Evolutionary conservation across 2,888 invertebrate genomes (phyloP), one percentile per base, ranked within the genome.

Genomic region (Caenorhabditis macrosperma): DNA sequence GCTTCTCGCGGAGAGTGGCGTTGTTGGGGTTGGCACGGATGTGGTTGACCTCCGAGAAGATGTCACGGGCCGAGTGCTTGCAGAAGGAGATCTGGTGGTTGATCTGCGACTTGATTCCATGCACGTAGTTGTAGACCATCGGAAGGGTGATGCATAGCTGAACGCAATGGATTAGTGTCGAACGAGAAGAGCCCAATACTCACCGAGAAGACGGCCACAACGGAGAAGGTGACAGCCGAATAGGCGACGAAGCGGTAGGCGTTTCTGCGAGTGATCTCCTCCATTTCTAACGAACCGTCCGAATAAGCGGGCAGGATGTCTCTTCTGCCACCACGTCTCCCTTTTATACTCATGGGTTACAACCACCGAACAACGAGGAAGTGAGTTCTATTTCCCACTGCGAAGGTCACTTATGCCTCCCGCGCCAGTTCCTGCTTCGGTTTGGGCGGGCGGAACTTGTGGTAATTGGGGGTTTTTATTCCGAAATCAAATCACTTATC

Each of bases 11-110:
- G n/a, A 71, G 52, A 67, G 85, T 81, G 17, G 69, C 67, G 46
- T 81, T 81, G 22, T 69, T 64, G 50, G 84, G 83, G 12, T 75
- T 68, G 35, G 74, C 61, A 68, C 83, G 82, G 35, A 86, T 77
- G 75, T 83, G 80, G 71, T 83, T 83, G 52, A 86, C 84, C 60
- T 84, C 84, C 33, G 78, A 72, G 75, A 79, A 82, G 66, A 84
- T 84, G 64, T 79, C 77, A 41, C 79, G 72, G 48, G 84, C 84
- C 20, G 84, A 82, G 59, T 82, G 80, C 20, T 55, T 60, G 48
- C 80, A 80, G 80, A 76, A 80, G 1, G 57, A 48, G 38, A 80
- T 76, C 54, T 80, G 74, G 26, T 76, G 75, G 44, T 76, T 76
- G 59, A 80, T 75, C 50, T 69, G 71, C 1, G 38, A 24, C 76